Conservation (phyloP, 2,888 invertebrate genomes). For the Chymomyza procnemis region DNA sequence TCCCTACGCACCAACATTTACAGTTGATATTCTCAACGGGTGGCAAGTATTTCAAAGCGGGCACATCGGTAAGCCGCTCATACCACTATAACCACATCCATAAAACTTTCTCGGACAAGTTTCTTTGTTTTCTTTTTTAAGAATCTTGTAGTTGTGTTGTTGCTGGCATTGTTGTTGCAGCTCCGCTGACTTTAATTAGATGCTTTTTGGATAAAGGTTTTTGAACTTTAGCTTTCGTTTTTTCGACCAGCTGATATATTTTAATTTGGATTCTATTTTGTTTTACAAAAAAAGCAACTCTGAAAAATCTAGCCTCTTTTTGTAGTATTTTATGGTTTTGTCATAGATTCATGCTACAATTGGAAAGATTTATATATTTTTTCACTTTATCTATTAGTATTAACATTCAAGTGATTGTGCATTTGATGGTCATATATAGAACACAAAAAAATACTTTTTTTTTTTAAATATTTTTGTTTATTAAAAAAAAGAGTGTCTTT, state of each 20-base stretch:
- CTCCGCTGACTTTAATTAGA: slow-evolving; percentile 1
- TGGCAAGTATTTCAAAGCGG: background rate
- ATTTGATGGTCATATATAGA: too few species aligned
- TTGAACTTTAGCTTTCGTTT: slow-evolving; percentile 59
- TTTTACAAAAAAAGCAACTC: too few species aligned
- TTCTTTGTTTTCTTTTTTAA: slow-evolving; percentile 22
- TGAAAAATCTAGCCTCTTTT: too few species aligned
- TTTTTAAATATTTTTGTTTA: too few species aligned
- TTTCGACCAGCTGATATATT: slow-evolving; percentile 47
- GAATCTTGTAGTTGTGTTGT: slow-evolving; percentile 38
- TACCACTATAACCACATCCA: background rate
- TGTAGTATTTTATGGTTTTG: too few species aligned
- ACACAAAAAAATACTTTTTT: too few species aligned
- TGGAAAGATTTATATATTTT: too few species aligned
- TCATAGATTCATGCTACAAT: too few species aligned
- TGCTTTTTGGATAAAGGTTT: slow-evolving; percentile 35
- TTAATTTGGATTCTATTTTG: slow-evolving; percentile 18
- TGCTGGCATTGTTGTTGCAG: slow-evolving; percentile 13
- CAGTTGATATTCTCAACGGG: background rate
- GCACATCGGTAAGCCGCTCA: background rate
- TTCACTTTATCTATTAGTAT: too few species aligned
- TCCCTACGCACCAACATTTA: background rate
- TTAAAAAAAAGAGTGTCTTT: too few species aligned
- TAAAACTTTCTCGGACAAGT: slow-evolving; percentile 58
- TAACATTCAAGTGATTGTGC: too few species aligned